phyloP scores from a whole-genome alignment of 2,113 vertebrate genomes.

The Zootoca vivipara region DNA sequence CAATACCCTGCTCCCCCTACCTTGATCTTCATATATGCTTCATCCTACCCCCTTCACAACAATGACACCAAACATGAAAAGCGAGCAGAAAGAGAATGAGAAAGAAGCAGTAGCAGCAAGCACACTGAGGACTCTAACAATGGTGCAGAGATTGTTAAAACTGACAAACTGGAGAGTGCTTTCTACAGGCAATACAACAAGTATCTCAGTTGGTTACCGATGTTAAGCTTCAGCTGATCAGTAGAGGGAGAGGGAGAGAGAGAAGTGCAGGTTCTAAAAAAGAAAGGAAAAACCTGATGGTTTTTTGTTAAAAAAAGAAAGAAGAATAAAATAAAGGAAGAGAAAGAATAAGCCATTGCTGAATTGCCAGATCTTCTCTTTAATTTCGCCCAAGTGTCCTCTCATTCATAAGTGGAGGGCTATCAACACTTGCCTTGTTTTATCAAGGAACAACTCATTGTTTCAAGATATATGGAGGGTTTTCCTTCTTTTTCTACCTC shows the following conservation, averaged over 20 bases:
- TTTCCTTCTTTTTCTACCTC: not conserved
- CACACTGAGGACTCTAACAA: constrained; percentile 56
- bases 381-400: not conserved
- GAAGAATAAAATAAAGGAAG: not conserved
- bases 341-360: not conserved
- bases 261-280: not conserved
- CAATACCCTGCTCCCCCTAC: constrained; percentile 56
- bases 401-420: not conserved
- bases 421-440: not conserved
- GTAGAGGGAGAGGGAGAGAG: not conserved
- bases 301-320: not conserved
- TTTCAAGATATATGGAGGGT: constrained; percentile 22
- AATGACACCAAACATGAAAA: constrained; percentile 69
- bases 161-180: constrained; percentile 35
- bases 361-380: not conserved
- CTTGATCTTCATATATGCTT: constrained; percentile 65
- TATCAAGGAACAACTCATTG: not conserved
- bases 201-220: constrained; percentile 52
- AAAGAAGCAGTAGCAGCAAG: constrained; percentile 37
- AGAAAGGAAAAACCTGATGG: not conserved
- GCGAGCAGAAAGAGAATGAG: constrained; percentile 47
- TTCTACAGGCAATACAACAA: constrained; percentile 51
- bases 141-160: constrained; percentile 59
- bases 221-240: constrained; percentile 37
- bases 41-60: constrained; percentile 67